phyloP scores from a whole-genome alignment of 37 sponge, comb jelly and placozoan species.

The Ianthella basta region DNA sequence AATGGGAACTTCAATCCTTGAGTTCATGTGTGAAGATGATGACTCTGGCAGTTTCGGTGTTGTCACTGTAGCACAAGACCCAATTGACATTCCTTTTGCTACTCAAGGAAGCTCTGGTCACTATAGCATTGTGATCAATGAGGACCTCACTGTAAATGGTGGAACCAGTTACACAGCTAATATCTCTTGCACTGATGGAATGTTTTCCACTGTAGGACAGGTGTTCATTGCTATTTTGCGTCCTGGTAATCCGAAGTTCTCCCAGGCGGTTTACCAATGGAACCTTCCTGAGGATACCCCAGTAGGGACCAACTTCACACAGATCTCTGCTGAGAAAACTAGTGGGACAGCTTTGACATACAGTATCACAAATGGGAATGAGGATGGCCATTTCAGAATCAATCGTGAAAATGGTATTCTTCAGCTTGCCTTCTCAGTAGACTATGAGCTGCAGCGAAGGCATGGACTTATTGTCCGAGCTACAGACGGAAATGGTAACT shows the following conservation, averaged over 20 bases:
- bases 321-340: slow-evolving; percentile 47
- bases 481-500: slow-evolving; percentile 24
- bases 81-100: slow-evolving; percentile 40
- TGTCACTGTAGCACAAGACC: slow-evolving; percentile 10
- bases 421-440: slow-evolving; percentile 45
- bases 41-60: slow-evolving; percentile 47
- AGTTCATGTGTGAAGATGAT: slow-evolving; percentile 57
- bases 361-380: slow-evolving; percentile 53
- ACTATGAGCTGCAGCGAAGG: slow-evolving; percentile 52
- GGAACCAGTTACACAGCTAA: slow-evolving; percentile 47
- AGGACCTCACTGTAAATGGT: background rate
- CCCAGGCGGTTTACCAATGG: slow-evolving; percentile 61
- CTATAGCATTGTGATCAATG: slow-evolving; percentile 33
- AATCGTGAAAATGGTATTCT: slow-evolving; percentile 50
- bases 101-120: background rate
- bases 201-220: slow-evolving; percentile 14
- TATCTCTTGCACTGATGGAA: slow-evolving; percentile 66
- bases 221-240: slow-evolving; percentile 63
- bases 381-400: slow-evolving; percentile 54
- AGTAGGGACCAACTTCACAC: slow-evolving; percentile 20
- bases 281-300: slow-evolving; percentile 41
- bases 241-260: slow-evolving; percentile 60
- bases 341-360: slow-evolving; percentile 44
- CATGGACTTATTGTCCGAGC: slow-evolving; percentile 18
- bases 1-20: slow-evolving; percentile 34